Conservation (phyloP, 2,888 invertebrate genomes). For the Beris chalybata region DNA sequence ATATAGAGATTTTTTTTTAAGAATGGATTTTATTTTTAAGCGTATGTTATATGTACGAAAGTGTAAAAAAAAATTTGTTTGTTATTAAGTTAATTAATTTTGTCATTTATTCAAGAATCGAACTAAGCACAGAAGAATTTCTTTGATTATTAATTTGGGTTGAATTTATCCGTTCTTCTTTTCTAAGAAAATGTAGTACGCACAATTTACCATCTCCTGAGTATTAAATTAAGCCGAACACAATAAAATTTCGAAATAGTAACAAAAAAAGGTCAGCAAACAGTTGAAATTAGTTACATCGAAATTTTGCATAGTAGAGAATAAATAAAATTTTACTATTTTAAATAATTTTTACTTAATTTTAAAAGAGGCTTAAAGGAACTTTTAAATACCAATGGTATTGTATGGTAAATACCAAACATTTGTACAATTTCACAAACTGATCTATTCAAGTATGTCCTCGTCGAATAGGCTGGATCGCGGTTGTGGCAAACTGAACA, state of each 20-base stretch:
- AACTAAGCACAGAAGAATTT: too few relatives aligned
- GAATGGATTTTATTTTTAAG: not conserved
- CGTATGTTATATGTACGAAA: too few relatives aligned
- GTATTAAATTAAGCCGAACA: too few relatives aligned
- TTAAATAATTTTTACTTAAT: not conserved
- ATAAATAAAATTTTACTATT: not conserved
- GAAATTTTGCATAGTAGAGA: not conserved
- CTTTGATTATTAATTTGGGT: too few relatives aligned
- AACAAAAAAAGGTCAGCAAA: too few relatives aligned
- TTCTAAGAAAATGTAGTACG: too few relatives aligned
- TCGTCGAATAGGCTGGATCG: conserved; percentile 43
- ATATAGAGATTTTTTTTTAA: not conserved
- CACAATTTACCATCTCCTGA: too few relatives aligned
- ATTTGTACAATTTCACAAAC: not conserved
- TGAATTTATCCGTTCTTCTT: too few relatives aligned
- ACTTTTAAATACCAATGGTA: not conserved
- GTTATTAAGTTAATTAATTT: too few relatives aligned
- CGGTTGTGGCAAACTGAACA: conserved; percentile 46
- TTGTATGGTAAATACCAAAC: not conserved
- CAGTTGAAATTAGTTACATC: not conserved
- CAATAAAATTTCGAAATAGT: too few relatives aligned
- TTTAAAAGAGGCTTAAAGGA: not conserved
- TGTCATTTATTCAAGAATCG: too few relatives aligned
- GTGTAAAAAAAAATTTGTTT: too few relatives aligned
- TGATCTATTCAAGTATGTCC: conserved; percentile 48